These are phyloP conservation scores for Schizaphis graminum DNA, from an alignment of 2,888 invertebrate species.

Conservation along the genomic window DNA sequence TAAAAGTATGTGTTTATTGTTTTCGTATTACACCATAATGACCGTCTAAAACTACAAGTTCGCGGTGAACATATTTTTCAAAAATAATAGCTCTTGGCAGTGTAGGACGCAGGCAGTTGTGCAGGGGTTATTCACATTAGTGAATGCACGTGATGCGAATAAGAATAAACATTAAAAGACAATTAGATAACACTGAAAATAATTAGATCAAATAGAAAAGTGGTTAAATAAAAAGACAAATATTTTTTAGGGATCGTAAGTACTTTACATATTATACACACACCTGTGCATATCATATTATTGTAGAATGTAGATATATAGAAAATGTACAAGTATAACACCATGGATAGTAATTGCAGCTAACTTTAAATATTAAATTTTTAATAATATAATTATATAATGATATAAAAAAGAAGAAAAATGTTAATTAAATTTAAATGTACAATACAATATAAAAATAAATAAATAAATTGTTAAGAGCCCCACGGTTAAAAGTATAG, in stretches of 20 bases:
- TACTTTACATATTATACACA: neutral
- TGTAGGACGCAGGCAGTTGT: neutral
- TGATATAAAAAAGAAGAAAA: neutral
- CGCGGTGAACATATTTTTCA: neutral
- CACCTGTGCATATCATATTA: neutral
- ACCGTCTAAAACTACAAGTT: neutral
- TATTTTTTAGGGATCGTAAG: neutral
- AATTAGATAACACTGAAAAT: neutral
- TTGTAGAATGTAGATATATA: neutral
- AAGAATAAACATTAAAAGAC: slow-evolving; percentile 14
- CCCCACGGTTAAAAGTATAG: too few species aligned
- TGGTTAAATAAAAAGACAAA: neutral
- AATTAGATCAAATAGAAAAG: slow-evolving; percentile 20
- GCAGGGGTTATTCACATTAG: neutral
- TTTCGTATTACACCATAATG: neutral
- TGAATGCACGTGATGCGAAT: slow-evolving; percentile 20
- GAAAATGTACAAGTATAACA: neutral
- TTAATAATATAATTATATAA: neutral
- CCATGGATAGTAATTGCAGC: neutral
- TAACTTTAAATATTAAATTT: neutral
- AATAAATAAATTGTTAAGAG: too few species aligned
- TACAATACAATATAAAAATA: neutral
- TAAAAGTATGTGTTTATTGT: neutral
- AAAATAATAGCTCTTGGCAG: neutral
- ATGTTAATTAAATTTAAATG: neutral